Conservation (phyloP, 2,797 vertebrate species). For the Lateolabrax maculatus region DNA sequence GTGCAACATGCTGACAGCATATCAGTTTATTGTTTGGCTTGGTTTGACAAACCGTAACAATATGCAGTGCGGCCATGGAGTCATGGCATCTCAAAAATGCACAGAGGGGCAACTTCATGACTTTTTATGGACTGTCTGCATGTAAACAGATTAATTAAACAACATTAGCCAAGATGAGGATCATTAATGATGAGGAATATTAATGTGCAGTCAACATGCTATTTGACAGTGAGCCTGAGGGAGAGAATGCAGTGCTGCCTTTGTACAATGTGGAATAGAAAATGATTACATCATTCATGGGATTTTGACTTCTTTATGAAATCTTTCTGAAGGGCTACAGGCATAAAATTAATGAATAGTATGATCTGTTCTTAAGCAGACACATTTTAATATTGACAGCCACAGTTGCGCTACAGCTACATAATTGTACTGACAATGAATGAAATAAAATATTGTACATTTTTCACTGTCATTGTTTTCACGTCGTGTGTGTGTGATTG, state of each 20-base stretch:
- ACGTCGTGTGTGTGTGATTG: not conserved
- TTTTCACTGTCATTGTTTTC: not conserved
- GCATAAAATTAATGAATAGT: not conserved
- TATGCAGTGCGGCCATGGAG: not conserved
- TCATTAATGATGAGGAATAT: constrained; percentile 1
- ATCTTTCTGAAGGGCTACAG: not conserved
- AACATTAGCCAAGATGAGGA: not conserved
- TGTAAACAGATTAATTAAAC: not conserved
- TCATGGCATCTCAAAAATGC: not conserved
- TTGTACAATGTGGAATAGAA: constrained; percentile 8
- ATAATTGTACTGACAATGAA: not conserved
- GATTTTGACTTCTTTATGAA: not conserved
- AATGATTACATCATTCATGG: not conserved
- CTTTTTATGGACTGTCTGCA: not conserved
- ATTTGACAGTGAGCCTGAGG: not conserved
- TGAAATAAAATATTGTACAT: not conserved
- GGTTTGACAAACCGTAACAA: not conserved
- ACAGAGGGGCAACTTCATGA: not conserved
- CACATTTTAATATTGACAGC: not conserved
- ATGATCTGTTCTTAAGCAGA: not conserved
- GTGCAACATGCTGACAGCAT: not conserved
- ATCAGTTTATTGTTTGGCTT: not conserved
- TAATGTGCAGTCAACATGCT: not conserved
- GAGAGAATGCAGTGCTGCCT: not conserved
- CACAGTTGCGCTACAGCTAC: not conserved